Evolutionary conservation across 2,888 invertebrate genomes (phyloP), one percentile per base, ranked within the genome.

Genomic region (Eristalis pertinax): DNA sequence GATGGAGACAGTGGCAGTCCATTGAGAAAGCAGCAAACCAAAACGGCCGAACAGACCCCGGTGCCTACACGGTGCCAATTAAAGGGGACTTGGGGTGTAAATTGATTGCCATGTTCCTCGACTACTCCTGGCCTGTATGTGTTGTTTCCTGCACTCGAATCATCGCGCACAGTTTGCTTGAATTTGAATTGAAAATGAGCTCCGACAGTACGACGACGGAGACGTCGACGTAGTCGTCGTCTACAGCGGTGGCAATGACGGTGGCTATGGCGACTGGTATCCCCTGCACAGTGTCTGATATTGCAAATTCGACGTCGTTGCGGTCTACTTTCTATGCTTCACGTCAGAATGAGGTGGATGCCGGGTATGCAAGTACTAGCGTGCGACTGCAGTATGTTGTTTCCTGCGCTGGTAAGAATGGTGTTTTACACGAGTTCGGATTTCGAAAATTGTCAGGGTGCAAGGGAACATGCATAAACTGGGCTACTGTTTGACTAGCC

Each of bases 11-110:
- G 67, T 79, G 41, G 38, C 78, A 62, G 75, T 50, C 58, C 74
- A 83, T 79, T 78, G 78, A 75, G 72, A 80, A 69, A 67, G 68
- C 87, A 84, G 65, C 87, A 76, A 77, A 76, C 69, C 76, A 77
- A 77, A 80, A 77, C 50, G 50, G 50, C 50, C 50, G 19, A 50
- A 19, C 73, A 73, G 63, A 84, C 70, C 58, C 70, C 67, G 77
- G 87, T 84, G 88, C 88, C 88, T 84, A 88, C 88, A 88, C 88
- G 88, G 73, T 88, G 88, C 88, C 88, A 88, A 88, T 88, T 88
- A 88, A 88, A 84, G 84, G 84, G 88, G 88, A 84, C 84, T 88
- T 80, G 88, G 87, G 87, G 88, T 88, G 88, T 88, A 88, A 88
- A 88, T 88, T 88, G 88, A 88, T 88, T 88, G 88, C 88, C 88